Conservation (phyloP, 35 echinoderm and acorn worm species). For the Strongylocentrotus purpuratus region DNA sequence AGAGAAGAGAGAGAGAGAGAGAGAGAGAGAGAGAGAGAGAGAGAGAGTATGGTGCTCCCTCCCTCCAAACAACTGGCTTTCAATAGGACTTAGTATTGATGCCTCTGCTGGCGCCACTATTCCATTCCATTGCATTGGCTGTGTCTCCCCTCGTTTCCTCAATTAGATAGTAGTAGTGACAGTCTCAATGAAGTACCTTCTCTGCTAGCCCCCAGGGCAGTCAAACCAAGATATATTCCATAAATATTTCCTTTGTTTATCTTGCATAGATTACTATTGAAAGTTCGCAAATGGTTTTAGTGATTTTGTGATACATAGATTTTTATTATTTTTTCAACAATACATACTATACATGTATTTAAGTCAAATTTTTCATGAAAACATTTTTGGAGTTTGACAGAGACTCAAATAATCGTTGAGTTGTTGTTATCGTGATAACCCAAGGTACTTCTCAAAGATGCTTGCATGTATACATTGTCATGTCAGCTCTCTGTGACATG, state of each 20-base stretch:
- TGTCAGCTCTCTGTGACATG: too few species aligned
- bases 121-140: background rate
- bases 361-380: too few species aligned
- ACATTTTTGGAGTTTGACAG: too few species aligned
- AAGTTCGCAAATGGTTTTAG: background rate
- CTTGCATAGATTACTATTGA: background rate
- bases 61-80: background rate
- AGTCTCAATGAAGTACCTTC: background rate
- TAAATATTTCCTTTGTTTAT: background rate
- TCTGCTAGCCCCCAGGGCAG: background rate
- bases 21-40: too few species aligned
- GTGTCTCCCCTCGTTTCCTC: constrained; percentile 17
- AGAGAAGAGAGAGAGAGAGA: too few species aligned
- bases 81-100: background rate
- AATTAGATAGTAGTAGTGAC: constrained; percentile 20
- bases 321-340: too few species aligned
- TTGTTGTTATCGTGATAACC: too few species aligned
- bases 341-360: too few species aligned
- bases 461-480: too few species aligned
- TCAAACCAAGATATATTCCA: background rate
- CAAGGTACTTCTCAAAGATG: too few species aligned
- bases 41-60: constrained; percentile 25
- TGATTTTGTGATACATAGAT: background rate
- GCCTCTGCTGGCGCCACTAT: background rate
- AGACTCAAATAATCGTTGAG: too few species aligned